phyloP scores from a whole-genome alignment of 1,140 invertebrate genomes.

The Drosophila nikananu region DNA sequence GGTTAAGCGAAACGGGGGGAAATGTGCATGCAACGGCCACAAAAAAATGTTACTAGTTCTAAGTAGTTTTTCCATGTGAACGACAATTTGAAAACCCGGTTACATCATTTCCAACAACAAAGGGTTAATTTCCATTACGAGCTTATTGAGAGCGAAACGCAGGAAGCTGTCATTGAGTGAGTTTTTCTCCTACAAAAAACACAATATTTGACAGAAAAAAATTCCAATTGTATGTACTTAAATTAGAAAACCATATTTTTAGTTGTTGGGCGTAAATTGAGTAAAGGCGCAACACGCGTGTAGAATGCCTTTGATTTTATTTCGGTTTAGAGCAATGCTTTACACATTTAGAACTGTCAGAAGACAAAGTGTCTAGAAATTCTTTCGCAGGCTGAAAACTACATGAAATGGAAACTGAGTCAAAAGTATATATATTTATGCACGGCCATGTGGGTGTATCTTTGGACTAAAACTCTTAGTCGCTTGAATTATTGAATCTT shows the following conservation, averaged over 20 bases:
- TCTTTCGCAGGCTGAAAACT: constrained; percentile 14
- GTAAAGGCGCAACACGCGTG: constrained; percentile 29
- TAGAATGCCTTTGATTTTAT: constrained; percentile 47
- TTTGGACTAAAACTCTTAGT: constrained; percentile 9
- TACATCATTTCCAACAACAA: constrained; percentile 71
- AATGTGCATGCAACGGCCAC: constrained; percentile 60
- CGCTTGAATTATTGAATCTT: constrained; percentile 30
- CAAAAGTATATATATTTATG: constrained; percentile 1
- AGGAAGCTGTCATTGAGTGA: constrained; percentile 37
- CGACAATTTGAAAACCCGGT: constrained; percentile 65
- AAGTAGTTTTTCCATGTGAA: constrained; percentile 80
- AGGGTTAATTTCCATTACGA: constrained; percentile 53
- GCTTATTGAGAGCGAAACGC: constrained; percentile 54
- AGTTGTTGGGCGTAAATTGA: constrained; percentile 30
- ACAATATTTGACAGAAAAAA: neutral
- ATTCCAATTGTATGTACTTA: constrained; percentile 28
- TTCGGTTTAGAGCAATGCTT: constrained; percentile 34
- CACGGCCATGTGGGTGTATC: neutral
- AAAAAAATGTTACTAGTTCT: constrained; percentile 68
- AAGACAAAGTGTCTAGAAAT: constrained; percentile 58
- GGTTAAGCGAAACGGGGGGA: constrained; percentile 1
- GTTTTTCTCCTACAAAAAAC: constrained; percentile 15
- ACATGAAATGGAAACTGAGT: constrained; percentile 45
- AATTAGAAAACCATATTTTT: constrained; percentile 49
- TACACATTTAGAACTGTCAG: constrained; percentile 79